Evolutionary conservation across 2,113 vertebrate species (phyloP), one percentile per base, ranked within the genome.

Genomic region (Tonatia bakeri): DNA sequence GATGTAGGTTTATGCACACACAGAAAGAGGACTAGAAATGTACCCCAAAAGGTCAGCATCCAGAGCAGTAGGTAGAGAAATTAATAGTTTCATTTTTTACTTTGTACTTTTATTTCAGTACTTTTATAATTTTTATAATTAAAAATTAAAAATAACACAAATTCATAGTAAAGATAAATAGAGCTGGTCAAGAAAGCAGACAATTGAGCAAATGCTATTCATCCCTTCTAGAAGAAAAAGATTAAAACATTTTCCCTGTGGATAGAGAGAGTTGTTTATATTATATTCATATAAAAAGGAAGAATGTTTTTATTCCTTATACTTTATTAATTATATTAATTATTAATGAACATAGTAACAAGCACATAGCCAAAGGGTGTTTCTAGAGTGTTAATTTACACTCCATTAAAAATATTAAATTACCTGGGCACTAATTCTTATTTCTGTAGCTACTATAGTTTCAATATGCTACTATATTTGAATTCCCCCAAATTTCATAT

Each of bases 251-350:
- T 56, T 87, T 73, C 70, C 33, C 59, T 20, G 50, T 31, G 43
- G 31, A 47, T 45, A 72, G 7, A 79, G 5, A 79, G n/a, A 81
- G 22, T 84, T 73, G n/a, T 59, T 80, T 40, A 38, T 7, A 47
- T 67, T 50, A 22, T 3, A 36, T 77, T 82, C 3, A 40, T 75
- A 69, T 20, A 89, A 40, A 88, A 88, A 72, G 19, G 4, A 56
- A 84, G 4, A 72, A n/a, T 87, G 22, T 13, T 73, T 54, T 70
- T 81, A 94, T 92, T 96, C 83, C 31, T 87, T 86, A 86, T 89
- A 80, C 61, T 50, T 88, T n/a, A 93, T 65, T 79, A 72, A 80
- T 59, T 90, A 64, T 54, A 81, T 79, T 28, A 85, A 72, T 61
- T 80, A 47, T 79, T 54, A 94, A 69, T 67, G 40, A 65, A 76